Base-by-base conservation (phyloP, 2,888 invertebrate species). In the Digitonthophagus gazella region DNA sequence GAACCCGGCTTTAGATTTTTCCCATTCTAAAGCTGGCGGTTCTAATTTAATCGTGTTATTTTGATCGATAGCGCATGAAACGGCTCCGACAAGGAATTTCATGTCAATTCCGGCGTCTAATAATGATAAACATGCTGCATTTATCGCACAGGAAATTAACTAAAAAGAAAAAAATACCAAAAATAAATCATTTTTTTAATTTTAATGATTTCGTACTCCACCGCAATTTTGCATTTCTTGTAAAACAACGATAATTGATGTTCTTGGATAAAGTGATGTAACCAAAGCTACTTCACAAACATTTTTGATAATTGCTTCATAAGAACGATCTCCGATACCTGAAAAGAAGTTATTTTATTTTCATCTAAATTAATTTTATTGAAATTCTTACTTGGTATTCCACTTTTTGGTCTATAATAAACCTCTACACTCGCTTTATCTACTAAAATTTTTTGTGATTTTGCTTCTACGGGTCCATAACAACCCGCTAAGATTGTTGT, bases 201-300 rank as follows among this genome's bases (percentile, higher is more conserved):
- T 57, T 6, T 2, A 1, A 11, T 15, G 16, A 61, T 2, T 1
- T 57, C 66, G 83, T 86, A 95, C 95, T 75, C 92, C 91, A 74
- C 93, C 93, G 80, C 85, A 87, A 82, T 95, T 90, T 79, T 96
- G 93, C 78, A 96, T 83, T 84, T 97, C 96, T 81, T 97, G 96
- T 67, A 97, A 81, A 67, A 92, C 90, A 56, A 97, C 84, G 0
- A 88, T 87, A 75, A 97, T 88, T 19, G 91, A 89, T 0, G 95
- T 90, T 64, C 95, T 86, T 2, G 97, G 96, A 84, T 95, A 91
- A 54, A 93, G 78, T 15, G 89, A 84, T 0, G 90, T 85, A 1
- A 92, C 78, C 44, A 97, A 81, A 0, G 91, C 89, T 8, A 90
- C 85, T 80, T 95, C 93, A 81, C 93, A 92, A 0, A 91, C 91